Evolutionary conservation across 2,888 invertebrate species (phyloP), one percentile per base, ranked within the genome.

Genomic region (Arrhopalites spinosus): DNA sequence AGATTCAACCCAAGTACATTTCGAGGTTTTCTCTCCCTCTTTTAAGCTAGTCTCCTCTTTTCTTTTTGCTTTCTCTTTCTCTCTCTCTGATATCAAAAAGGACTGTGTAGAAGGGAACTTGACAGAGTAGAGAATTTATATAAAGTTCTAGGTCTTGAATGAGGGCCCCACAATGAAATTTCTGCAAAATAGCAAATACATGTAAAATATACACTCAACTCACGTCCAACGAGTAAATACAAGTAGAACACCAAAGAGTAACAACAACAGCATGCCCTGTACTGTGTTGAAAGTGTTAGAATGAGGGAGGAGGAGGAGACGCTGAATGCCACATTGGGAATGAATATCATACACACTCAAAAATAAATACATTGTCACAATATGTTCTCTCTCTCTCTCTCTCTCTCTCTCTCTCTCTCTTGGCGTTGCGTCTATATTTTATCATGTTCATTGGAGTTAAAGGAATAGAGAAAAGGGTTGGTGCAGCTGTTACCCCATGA

Each of bases 1-100:
- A 30, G 36, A 43, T 43, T 66, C n/a, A n/a, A n/a, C 66, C 43
- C 50, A n/a, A 66, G 66, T 66, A n/a, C 66, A 20, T 66, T 66
- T 66, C 43, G 66, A 36, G 66, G 66, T 66, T 66, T 43, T 66
- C 43, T 7, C 43, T 43, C 36, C 36, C 36, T 36, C 36, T 11
- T 11, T 36, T 36, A 3, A n/a, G 5, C 36, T 36, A 20, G 2
- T 23, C 66, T 66, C 36, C 30, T 43, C 20, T 30, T 66, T 23
- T 66, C 43, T n/a, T n/a, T 66, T 30, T 43, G 3, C 20, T 15
- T 15, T 61, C 25, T 61, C 8, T 27, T 61, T 20, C 23, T 61
- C 29, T 27, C 61, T 25, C 15, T n/a, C 5, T 17, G n/a, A 53
- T 53, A 53, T 20, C 53, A 20, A 53, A 20, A 53, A 53, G n/a